These are phyloP conservation scores for Leptinotarsa undecemlineata DNA, from an alignment of 1,140 invertebrate species.

Conservation along the genomic window DNA sequence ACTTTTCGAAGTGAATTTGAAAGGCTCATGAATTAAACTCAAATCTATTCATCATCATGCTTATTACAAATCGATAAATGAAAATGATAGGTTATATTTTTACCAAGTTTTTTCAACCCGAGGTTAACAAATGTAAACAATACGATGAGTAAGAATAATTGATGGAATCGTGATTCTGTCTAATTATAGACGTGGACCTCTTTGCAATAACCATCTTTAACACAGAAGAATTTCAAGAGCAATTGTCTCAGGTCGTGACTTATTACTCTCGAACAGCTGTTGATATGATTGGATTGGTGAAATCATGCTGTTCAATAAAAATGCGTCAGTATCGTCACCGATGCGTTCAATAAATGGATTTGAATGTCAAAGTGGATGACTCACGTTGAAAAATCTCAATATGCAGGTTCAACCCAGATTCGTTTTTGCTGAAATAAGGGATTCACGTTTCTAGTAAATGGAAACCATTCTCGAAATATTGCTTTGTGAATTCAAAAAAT, in stretches of 20 bases:
- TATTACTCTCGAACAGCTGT: not conserved
- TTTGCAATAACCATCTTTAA: not conserved
- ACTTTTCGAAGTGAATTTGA: too few species aligned
- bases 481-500: accelerated
- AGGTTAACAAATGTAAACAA: not conserved
- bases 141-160: not conserved
- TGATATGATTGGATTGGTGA: not conserved
- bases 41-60: too few species aligned
- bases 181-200: not conserved
- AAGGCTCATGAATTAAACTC: too few species aligned
- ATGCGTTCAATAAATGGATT: too few species aligned
- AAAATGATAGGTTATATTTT: too few species aligned
- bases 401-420: too few species aligned
- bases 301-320: not conserved
- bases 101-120: not conserved
- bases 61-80: too few species aligned
- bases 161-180: not conserved
- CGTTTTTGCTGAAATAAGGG: too few species aligned
- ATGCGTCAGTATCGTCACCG: not conserved
- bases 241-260: not conserved
- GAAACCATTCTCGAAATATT: too few species aligned
- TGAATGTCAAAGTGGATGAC: too few species aligned
- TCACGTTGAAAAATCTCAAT: too few species aligned
- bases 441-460: too few species aligned
- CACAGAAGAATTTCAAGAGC: not conserved